These are phyloP conservation scores for Idaea dimidiata DNA, from an alignment of 2,888 invertebrate species.

Conservation along the genomic window DNA sequence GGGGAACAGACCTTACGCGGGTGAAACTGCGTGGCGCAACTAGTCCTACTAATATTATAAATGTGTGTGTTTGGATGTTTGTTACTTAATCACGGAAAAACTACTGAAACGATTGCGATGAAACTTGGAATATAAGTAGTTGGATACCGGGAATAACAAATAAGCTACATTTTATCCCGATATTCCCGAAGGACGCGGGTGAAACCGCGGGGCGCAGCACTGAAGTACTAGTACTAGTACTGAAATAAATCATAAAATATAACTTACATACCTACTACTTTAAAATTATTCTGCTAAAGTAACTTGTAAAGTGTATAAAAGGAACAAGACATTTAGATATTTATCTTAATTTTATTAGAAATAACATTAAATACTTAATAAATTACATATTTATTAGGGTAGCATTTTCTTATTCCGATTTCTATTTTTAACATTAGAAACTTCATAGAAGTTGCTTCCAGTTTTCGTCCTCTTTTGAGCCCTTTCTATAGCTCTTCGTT, in stretches of 20 bases:
- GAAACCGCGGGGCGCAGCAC: no score
- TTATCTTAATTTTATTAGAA: neutral
- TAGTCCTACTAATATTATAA: no score
- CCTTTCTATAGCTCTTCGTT: constrained; percentile 87
- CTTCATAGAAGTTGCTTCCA: constrained; percentile 94
- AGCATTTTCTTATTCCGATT: constrained; percentile 86
- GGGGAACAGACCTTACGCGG: no score
- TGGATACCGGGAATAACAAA: no score
- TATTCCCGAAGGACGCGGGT: no score
- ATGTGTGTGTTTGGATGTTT: no score
- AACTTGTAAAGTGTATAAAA: neutral
- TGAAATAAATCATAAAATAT: neutral
- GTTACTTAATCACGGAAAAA: no score
- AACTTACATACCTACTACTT: neutral
- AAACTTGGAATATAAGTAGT: no score
- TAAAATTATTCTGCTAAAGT: neutral
- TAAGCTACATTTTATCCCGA: no score
- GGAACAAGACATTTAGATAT: neutral
- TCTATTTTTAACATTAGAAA: constrained; percentile 92
- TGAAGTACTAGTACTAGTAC: no score
- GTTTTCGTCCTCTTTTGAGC: constrained; percentile 89
- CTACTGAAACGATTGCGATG: no score
- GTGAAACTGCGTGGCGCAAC: no score
- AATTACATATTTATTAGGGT: constrained; percentile 22
- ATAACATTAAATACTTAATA: neutral